A percentile compares a stretch with the other conserved stretches of the same genome.
Evolutionary conservation across 2,888 invertebrate genomes (phyloP).

Genomic region (Amblyteles armatorius): DNA sequence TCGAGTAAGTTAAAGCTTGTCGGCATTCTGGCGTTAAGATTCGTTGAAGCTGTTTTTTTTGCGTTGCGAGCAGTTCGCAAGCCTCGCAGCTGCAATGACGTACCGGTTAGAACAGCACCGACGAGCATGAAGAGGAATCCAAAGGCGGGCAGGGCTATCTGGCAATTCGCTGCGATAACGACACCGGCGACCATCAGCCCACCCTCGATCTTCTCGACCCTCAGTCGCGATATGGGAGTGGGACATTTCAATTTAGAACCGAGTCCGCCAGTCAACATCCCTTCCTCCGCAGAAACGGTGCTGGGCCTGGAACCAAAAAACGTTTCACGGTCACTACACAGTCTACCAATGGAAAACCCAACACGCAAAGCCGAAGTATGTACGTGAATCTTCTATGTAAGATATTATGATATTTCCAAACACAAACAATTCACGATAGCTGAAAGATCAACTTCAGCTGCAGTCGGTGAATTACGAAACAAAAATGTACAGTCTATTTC

Average conservation of each 20-base stretch:
- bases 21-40: background rate
- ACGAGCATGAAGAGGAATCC: slow-evolving; percentile 91
- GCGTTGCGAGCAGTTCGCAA: background rate
- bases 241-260: slow-evolving; percentile 86
- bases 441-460: no score
- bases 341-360: background rate
- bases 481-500: background rate
- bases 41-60: background rate
- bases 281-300: slow-evolving; percentile 87
- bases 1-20: background rate
- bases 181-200: slow-evolving; percentile 92
- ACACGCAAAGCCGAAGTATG: background rate
- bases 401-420: no score
- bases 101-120: slow-evolving; percentile 91
- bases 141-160: slow-evolving; percentile 91
- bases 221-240: slow-evolving; percentile 89
- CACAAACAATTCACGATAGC: no score
- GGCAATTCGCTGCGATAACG: slow-evolving; percentile 91
- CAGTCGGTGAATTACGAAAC: background rate
- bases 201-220: slow-evolving; percentile 92
- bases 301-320: slow-evolving; percentile 85
- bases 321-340: slow-evolving; percentile 11
- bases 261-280: slow-evolving; percentile 80
- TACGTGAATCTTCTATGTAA: no score
- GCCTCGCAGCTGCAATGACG: slow-evolving; percentile 70